phyloP scores from a whole-genome alignment of 2,888 invertebrate genomes.

The Amphipyra berbera region DNA sequence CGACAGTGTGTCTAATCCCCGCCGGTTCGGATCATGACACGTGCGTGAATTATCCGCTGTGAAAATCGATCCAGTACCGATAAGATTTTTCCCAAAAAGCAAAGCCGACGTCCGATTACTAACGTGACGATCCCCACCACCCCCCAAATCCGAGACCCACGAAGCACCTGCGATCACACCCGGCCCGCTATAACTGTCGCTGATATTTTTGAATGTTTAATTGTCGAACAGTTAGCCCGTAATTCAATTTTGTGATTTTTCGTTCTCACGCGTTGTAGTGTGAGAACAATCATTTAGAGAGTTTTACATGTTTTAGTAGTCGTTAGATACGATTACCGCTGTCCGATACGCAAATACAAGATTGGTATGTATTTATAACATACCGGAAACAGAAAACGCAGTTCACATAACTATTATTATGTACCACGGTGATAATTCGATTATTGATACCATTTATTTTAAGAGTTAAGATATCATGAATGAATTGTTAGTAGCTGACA shows the following conservation, averaged over 20 bases:
- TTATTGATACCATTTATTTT: slow-evolving; percentile 58
- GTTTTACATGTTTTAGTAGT: slow-evolving; percentile 76
- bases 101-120: slow-evolving; percentile 83
- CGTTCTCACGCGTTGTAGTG: slow-evolving; percentile 84
- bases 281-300: slow-evolving; percentile 80
- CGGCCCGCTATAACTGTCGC: slow-evolving; percentile 80
- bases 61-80: slow-evolving; percentile 84
- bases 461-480: slow-evolving; percentile 40
- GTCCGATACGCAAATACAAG: slow-evolving; percentile 79
- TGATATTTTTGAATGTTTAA: slow-evolving; percentile 82
- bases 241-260: slow-evolving; percentile 79
- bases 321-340: slow-evolving; percentile 73
- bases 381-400: slow-evolving; percentile 60
- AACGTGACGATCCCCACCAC: slow-evolving; percentile 76
- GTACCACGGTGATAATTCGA: slow-evolving; percentile 60
- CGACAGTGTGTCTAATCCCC: slow-evolving; percentile 76
- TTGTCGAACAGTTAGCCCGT: slow-evolving; percentile 82
- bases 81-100: slow-evolving; percentile 80
- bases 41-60: slow-evolving; percentile 88
- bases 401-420: slow-evolving; percentile 58
- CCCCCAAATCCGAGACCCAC: slow-evolving; percentile 81
- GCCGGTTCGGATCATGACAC: slow-evolving; percentile 74
- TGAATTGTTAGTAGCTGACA: slow-evolving; percentile 43
- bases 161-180: slow-evolving; percentile 81
- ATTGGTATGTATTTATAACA: slow-evolving; percentile 68